These are phyloP conservation scores for Papilio xuthus DNA, from an alignment of 1,140 invertebrate species.

Conservation along the genomic window DNA sequence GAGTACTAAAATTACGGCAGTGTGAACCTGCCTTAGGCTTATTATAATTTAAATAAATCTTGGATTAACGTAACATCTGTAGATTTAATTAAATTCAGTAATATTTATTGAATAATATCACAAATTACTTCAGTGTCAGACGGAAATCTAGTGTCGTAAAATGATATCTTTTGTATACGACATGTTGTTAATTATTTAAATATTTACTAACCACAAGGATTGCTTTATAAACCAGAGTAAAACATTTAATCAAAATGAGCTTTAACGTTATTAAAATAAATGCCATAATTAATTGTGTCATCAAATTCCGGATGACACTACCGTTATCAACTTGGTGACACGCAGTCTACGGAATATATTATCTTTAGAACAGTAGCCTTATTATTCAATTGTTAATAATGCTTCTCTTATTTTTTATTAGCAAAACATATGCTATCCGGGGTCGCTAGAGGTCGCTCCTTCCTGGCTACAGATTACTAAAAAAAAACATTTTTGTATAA, in stretches of 20 bases:
- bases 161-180: neutral
- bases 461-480: constrained; percentile 64
- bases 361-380: constrained; percentile 54
- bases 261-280: neutral
- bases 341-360: constrained; percentile 65
- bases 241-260: neutral
- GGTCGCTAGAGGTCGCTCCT: constrained; percentile 62
- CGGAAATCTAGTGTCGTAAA: neutral
- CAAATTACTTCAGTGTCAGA: neutral
- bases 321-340: constrained; percentile 61
- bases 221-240: neutral
- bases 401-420: constrained; percentile 62
- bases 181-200: neutral
- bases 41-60: too few species aligned
- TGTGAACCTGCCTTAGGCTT: too few species aligned
- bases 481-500: constrained; percentile 50
- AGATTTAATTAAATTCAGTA: too few species aligned
- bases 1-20: too few species aligned
- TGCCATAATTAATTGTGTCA: neutral
- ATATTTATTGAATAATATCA: too few species aligned
- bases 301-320: constrained; percentile 31
- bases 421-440: constrained; percentile 48
- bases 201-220: constrained; percentile 8
- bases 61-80: too few species aligned
- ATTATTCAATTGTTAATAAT: constrained; percentile 56